Conservation (phyloP, 2,113 vertebrate genomes). For the Elaphurus davidianus region DNA sequence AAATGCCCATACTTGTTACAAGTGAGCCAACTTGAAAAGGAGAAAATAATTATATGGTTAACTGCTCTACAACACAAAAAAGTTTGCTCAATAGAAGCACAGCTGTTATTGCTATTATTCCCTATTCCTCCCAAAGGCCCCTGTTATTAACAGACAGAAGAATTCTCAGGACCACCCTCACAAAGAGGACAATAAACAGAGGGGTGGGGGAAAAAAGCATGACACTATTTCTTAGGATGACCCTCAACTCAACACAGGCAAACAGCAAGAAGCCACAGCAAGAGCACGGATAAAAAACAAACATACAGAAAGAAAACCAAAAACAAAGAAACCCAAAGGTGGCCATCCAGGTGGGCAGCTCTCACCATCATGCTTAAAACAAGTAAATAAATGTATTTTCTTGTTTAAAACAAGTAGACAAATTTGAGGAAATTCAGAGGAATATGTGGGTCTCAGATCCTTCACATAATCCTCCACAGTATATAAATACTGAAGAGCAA, state of each 20-base stretch:
- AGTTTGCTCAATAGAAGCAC: neutral
- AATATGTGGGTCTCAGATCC: neutral
- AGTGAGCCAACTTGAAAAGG: constrained; percentile 10
- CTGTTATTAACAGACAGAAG: neutral
- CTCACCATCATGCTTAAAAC: neutral
- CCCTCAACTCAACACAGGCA: neutral
- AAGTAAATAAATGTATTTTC: neutral
- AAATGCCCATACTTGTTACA: neutral
- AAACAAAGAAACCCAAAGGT: neutral
- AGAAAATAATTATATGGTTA: neutral
- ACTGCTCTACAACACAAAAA: neutral
- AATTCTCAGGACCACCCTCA: neutral
- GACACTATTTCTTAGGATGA: neutral
- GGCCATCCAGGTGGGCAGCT: neutral
- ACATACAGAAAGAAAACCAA: neutral
- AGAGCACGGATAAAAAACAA: neutral
- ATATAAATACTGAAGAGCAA: neutral
- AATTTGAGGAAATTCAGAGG: neutral
- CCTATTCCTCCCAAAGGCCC: neutral
- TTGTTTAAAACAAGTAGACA: neutral
- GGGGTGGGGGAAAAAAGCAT: neutral
- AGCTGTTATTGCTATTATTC: neutral
- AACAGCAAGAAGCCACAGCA: neutral
- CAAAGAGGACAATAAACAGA: neutral
- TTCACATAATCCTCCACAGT: neutral